phyloP scores from a whole-genome alignment of 2,113 vertebrate genomes.

The Nanorana parkeri region DNA sequence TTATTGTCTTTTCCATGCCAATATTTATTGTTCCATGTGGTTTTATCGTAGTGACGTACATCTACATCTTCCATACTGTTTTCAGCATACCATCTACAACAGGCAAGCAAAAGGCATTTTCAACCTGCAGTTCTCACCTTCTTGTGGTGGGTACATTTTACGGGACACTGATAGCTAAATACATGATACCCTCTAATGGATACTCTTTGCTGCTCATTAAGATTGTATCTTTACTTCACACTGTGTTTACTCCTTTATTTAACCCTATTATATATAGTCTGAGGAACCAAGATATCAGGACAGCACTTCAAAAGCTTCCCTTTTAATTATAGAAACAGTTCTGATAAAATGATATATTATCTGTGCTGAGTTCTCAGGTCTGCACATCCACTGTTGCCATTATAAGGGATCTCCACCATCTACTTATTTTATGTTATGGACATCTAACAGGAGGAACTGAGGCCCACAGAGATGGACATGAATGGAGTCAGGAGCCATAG shows the following conservation, averaged over 20 bases:
- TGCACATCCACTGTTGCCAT: not conserved
- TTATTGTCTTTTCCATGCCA: not conserved
- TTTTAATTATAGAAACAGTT: too few relatives aligned
- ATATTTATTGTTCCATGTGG: not conserved
- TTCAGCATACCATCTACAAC: not conserved
- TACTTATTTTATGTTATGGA: too few relatives aligned
- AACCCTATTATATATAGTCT: conserved; percentile 26
- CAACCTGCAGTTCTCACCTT: too few relatives aligned
- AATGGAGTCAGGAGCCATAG: too few relatives aligned
- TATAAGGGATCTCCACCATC: not conserved
- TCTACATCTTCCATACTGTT: not conserved
- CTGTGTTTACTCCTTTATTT: conserved; percentile 23
- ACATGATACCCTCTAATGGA: conserved; percentile 53
- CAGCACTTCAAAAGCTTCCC: not conserved
- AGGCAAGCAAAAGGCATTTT: too few relatives aligned
- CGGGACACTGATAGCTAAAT: conserved; percentile 51
- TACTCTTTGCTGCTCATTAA: conserved; percentile 9
- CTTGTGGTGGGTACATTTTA: too few relatives aligned
- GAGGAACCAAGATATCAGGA: too few relatives aligned
- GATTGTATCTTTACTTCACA: conserved; percentile 21
- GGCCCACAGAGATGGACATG: too few relatives aligned
- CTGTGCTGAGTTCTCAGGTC: too few relatives aligned
- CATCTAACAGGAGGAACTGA: too few relatives aligned
- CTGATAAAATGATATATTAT: too few relatives aligned
- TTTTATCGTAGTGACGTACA: not conserved